Conservation (phyloP, 2,888 invertebrate genomes). For the Trimorus sp. region DNA sequence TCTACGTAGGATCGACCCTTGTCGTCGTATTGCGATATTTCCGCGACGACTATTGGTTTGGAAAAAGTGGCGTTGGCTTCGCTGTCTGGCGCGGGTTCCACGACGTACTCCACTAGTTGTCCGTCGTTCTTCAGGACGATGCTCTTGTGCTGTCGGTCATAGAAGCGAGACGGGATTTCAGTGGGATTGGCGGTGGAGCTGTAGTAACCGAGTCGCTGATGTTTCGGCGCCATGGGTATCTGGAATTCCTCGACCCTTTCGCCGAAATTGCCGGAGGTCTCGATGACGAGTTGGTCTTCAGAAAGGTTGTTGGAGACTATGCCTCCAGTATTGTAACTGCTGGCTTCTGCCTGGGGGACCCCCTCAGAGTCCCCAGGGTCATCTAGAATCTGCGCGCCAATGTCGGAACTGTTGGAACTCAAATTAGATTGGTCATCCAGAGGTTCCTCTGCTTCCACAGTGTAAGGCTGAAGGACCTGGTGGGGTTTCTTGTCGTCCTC, state of each 20-base stretch:
- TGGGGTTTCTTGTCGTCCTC: slow-evolving; percentile 32
- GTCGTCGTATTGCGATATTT: slow-evolving; percentile 61
- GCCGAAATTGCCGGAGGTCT: slow-evolving; percentile 72
- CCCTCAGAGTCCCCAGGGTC: slow-evolving; percentile 47
- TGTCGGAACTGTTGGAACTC: slow-evolving; percentile 45
- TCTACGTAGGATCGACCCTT: slow-evolving; percentile 1
- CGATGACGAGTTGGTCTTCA: slow-evolving; percentile 69
- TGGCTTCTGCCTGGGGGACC: slow-evolving; percentile 46
- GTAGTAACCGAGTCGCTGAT: not conserved
- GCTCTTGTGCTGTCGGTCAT: slow-evolving; percentile 17
- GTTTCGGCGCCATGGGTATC: slow-evolving; percentile 24
- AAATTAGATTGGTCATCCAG: slow-evolving; percentile 52
- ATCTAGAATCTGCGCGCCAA: slow-evolving; percentile 35
- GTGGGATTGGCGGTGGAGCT: not conserved
- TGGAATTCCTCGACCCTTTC: slow-evolving; percentile 54
- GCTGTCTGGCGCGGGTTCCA: slow-evolving; percentile 3
- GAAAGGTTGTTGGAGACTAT: slow-evolving; percentile 60
- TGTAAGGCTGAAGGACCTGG: slow-evolving; percentile 68
- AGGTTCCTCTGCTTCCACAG: slow-evolving; percentile 27
- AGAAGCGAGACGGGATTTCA: not conserved
- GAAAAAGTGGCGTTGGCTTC: slow-evolving; percentile 61
- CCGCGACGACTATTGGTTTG: slow-evolving; percentile 78
- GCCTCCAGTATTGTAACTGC: slow-evolving; percentile 4
- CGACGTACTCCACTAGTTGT: slow-evolving; percentile 18
- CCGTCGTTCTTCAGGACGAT: not conserved